Evolutionary conservation across 2,113 vertebrate genomes (phyloP), one percentile per base, ranked within the genome.

Genomic region (Vulpes lagopus): DNA sequence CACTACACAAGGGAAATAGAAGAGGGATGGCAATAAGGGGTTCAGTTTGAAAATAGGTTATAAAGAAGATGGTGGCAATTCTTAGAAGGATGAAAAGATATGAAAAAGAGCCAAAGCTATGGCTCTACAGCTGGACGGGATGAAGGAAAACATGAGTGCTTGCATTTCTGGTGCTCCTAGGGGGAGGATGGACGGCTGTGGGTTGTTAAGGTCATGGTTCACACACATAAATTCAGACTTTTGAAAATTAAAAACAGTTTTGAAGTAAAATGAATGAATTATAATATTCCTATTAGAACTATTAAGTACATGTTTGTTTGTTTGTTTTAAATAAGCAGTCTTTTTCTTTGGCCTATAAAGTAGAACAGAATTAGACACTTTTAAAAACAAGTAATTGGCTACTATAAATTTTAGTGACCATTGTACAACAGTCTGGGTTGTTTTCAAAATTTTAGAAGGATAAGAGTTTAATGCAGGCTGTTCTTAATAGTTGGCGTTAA

Each of bases 201-300:
- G 27, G 59, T 71, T 74, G 32, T 53, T 94, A 43, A 87, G 14
- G 23, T 73, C 62, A 43, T 55, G 3, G 4, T 69, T 89, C 11
- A 30, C 5, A 84, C 11, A 43, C 12, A 27, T 22, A 49, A 14
- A 81, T 78, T 84, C 71, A 96, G 38, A 55, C 27, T 80, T 97
- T 57, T 51, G 49, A 92, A 96, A 78, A 25, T 94, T 95, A 84
- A 94, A 85, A 65, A 25, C 43, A 78, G 22, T 71, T 38, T 20
- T 92, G 57, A 94, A 83, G 32, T 38, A 82, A 97, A 92, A 81
- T 78, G n/a, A 69, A 89, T 65, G 17, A 92, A 84, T 53, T 80
- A 51, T 25, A 30, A 57, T 81, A 87, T 20, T 60, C 8, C n/a
- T 57, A 89, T 95, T 60, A 57, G 14, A 67, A 53, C 25, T 90